A percentile compares a stretch with the other conserved stretches of the same genome.
These are phyloP conservation scores for Gambelia wislizenii DNA, from an alignment of 2,797 vertebrate genomes.

Conservation along the genomic window DNA sequence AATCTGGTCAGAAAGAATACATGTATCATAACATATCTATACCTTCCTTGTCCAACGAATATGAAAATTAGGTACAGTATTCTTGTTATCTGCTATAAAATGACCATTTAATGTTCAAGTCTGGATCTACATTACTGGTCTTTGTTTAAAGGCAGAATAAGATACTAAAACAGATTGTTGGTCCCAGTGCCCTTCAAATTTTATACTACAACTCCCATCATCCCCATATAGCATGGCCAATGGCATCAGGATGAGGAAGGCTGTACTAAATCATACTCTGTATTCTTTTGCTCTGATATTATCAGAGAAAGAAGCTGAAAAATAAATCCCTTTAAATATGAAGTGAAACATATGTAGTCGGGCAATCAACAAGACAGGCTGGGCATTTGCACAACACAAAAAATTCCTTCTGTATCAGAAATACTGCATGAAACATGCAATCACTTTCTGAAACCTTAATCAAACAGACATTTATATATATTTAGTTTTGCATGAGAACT, in stretches of 20 bases:
- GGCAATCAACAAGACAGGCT: background rate
- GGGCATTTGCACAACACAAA: conserved; percentile 44
- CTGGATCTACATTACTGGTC: conserved; percentile 5
- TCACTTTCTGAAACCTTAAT: conserved; percentile 45
- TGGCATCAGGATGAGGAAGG: background rate
- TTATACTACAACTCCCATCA: background rate
- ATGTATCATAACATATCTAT: conserved; percentile 7
- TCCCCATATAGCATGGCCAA: background rate
- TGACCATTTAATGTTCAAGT: conserved; percentile 27
- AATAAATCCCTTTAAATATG: conserved; percentile 6
- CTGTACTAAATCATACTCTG: background rate
- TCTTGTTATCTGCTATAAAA: background rate
- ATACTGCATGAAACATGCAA: background rate
- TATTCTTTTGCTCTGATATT: conserved; percentile 4
- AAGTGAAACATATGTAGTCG: conserved; percentile 17
- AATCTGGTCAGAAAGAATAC: background rate
- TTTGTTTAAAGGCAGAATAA: conserved; percentile 24
- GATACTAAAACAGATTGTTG: background rate
- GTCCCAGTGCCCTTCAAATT: background rate
- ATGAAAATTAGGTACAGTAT: conserved; percentile 25
- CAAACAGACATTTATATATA: conserved; percentile 65
- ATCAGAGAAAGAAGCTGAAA: conserved; percentile 28
- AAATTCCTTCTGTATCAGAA: conserved; percentile 19
- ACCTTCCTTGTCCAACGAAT: conserved; percentile 26
- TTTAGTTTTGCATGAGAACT: conserved; percentile 19